These are phyloP conservation scores for Odocoileus virginianus DNA, from an alignment of 2,113 vertebrate species.

Conservation along the genomic window DNA sequence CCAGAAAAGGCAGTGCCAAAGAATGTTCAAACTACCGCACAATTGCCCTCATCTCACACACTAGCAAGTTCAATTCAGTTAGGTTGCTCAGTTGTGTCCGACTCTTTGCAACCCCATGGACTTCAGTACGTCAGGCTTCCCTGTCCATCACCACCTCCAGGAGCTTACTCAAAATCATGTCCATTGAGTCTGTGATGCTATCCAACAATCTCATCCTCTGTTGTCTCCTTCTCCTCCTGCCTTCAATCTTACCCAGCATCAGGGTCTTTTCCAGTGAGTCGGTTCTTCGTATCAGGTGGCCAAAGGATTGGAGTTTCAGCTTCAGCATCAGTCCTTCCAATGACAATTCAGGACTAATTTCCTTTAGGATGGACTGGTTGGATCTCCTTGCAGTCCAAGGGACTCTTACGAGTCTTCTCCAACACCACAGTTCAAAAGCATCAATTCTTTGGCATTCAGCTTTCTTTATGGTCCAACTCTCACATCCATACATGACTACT, in stretches of 20 bases:
- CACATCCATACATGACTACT: not conserved
- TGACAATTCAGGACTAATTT: not conserved
- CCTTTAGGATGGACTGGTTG: not conserved
- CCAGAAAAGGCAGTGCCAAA: not conserved
- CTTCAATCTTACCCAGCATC: not conserved
- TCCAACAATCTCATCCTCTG: not conserved
- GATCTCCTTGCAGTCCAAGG: not conserved
- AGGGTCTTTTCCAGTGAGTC: not conserved
- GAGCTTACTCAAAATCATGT: not conserved
- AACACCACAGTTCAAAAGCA: not conserved
- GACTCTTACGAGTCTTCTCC: not conserved
- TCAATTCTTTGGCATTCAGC: accelerated
- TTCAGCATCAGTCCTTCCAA: not conserved
- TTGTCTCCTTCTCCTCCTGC: not conserved
- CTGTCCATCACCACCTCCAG: not conserved
- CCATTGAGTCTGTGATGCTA: not conserved
- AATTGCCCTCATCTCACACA: not conserved
- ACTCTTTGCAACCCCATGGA: not conserved
- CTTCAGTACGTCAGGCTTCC: not conserved
- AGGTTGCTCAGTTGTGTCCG: not conserved
- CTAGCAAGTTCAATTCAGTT: not conserved
- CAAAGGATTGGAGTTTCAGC: not conserved
- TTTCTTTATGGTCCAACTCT: not conserved
- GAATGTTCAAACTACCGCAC: not conserved
- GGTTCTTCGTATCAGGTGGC: not conserved